A percentile compares a stretch with the other conserved stretches of the same genome.
Conservation (phyloP, 2,113 vertebrate species). For the Carlito syrichta region DNA sequence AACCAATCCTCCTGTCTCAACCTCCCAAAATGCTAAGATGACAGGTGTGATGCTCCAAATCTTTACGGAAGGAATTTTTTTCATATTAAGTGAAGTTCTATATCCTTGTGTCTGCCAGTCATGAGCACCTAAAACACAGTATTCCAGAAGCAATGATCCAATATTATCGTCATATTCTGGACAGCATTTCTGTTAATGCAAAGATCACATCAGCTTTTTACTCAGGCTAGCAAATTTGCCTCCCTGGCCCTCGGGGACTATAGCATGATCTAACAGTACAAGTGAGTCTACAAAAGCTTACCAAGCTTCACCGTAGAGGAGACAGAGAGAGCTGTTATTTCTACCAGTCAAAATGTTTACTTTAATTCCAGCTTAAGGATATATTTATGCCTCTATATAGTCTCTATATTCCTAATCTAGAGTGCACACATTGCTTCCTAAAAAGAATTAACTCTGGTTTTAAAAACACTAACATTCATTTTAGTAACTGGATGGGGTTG, state of each 20-base stretch:
- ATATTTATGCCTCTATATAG: not conserved
- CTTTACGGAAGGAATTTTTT: not conserved
- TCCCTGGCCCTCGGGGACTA: not conserved
- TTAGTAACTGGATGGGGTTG: not conserved
- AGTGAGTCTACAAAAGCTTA: not conserved
- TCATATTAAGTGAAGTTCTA: not conserved
- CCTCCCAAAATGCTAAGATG: too few relatives aligned
- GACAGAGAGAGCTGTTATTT: not conserved
- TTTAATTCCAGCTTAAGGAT: not conserved
- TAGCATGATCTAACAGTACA: not conserved
- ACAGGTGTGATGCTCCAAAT: too few relatives aligned
- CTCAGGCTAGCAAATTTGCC: not conserved
- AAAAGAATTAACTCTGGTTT: not conserved
- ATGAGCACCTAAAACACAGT: not conserved
- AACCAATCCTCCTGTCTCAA: too few relatives aligned
- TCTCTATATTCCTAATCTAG: not conserved
- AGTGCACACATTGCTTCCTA: not conserved
- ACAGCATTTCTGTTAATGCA: not conserved
- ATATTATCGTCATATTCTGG: not conserved
- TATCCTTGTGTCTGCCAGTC: not conserved
- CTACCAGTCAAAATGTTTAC: not conserved
- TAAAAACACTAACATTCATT: not conserved
- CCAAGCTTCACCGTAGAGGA: not conserved
- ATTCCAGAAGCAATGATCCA: not conserved
- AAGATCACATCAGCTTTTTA: not conserved